Evolutionary conservation across 2,113 vertebrate genomes (phyloP).

Genomic region (Tichodroma muraria): DNA sequence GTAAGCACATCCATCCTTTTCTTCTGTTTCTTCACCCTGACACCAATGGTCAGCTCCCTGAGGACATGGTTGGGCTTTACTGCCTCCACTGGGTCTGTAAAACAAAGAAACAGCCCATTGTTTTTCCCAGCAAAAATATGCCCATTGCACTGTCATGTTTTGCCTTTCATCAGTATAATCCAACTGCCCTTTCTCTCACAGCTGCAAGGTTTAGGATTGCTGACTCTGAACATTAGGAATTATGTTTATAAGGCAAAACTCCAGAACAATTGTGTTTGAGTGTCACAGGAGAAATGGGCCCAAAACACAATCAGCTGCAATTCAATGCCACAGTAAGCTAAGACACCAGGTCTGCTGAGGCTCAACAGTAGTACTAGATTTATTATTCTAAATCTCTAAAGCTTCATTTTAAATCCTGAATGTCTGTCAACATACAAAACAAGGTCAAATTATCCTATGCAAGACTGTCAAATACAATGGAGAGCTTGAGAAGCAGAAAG

Average conservation of each 20-base stretch:
- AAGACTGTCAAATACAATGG: neutral
- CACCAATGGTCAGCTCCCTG: neutral
- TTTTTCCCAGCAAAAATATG: neutral
- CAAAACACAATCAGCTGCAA: neutral
- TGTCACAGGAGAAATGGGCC: neutral
- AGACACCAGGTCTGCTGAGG: neutral
- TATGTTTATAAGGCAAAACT: constrained; percentile 15
- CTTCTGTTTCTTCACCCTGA: neutral
- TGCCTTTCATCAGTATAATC: constrained; percentile 20
- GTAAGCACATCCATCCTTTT: neutral
- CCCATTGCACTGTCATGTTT: neutral
- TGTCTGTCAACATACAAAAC: neutral
- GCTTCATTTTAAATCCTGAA: neutral
- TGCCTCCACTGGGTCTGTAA: constrained; percentile 10
- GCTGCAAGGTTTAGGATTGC: neutral
- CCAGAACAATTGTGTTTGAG: neutral
- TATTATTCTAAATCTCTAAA: neutral
- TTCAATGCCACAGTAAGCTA: neutral
- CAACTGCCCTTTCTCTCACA: neutral
- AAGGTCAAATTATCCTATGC: neutral
- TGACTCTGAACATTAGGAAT: neutral
- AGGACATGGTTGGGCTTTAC: neutral
- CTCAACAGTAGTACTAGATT: neutral
- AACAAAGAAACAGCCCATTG: neutral
- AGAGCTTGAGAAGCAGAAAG: neutral